Percentiles rank a stretch among this genome's conserved stretches.
phyloP scores from a whole-genome alignment of 2,113 vertebrate genomes.

The Myotis yumanensis region DNA sequence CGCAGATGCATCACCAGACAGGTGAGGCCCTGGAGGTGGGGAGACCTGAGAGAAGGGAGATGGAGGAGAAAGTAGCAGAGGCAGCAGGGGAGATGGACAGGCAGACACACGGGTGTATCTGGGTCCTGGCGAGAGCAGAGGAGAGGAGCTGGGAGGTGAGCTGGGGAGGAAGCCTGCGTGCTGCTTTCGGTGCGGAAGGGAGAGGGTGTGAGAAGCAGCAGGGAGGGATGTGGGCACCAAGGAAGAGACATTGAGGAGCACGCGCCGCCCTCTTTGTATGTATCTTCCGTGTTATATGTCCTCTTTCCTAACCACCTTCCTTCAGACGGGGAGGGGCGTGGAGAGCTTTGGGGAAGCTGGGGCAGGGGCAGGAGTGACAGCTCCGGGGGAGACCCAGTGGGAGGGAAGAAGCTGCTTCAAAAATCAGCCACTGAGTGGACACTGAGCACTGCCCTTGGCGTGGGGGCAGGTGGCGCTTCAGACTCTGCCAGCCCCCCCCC shows the following conservation, averaged over 20 bases:
- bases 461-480: background rate
- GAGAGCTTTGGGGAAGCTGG: background rate
- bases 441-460: background rate
- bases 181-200: background rate
- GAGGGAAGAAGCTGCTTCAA: background rate
- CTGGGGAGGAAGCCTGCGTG: background rate
- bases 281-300: background rate
- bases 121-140: background rate
- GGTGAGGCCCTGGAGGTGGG: slow-evolving; percentile 40
- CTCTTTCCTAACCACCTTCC: background rate
- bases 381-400: background rate
- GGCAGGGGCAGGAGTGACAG: background rate
- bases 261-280: background rate
- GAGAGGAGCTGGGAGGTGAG: background rate
- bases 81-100: background rate
- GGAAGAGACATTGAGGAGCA: background rate
- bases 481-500: background rate
- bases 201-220: background rate
- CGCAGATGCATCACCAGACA: background rate
- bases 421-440: background rate
- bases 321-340: background rate
- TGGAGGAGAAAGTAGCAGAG: background rate
- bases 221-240: background rate
- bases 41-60: background rate
- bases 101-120: background rate